phyloP scores from a whole-genome alignment of 30 jellyfish, hydroid and myxozoan species.

The Calvadosia cruxmelitensis region DNA sequence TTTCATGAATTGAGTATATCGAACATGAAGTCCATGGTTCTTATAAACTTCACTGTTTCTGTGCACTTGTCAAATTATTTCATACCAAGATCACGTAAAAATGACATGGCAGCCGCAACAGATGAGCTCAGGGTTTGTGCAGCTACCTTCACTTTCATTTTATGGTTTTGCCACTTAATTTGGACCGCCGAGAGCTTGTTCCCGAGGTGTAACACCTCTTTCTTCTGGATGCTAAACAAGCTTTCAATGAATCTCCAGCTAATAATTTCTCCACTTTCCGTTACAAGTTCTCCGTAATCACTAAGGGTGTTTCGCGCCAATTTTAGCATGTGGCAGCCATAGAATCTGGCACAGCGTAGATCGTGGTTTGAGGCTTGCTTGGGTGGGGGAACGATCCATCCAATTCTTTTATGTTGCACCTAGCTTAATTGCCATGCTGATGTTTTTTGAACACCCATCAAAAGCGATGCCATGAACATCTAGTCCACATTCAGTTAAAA shows the following conservation, averaged over 20 bases:
- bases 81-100: not conserved
- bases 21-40: conserved; percentile 6
- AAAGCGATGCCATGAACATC: conserved; percentile 17
- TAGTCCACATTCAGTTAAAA: conserved; percentile 5
- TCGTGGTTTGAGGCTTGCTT: not conserved
- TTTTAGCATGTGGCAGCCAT: conserved; percentile 36
- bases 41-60: conserved; percentile 9
- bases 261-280: not conserved
- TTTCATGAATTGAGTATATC: conserved; percentile 19
- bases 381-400: conserved; percentile 29
- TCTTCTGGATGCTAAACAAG: conserved; percentile 3
- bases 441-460: conserved; percentile 25
- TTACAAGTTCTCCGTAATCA: conserved; percentile 11
- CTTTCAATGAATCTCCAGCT: conserved; percentile 11
- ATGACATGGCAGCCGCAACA: conserved; percentile 19
- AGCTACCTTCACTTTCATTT: conserved; percentile 13
- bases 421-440: conserved; percentile 8
- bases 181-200: no score
- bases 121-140: conserved; percentile 21
- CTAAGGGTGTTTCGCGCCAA: conserved; percentile 25
- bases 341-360: conserved; percentile 9
- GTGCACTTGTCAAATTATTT: conserved; percentile 16
- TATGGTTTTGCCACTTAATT: conserved; percentile 3
- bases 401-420: conserved; percentile 14
- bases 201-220: conserved; percentile 18